A percentile compares a stretch with the other conserved stretches of the same genome.
phyloP scores from a whole-genome alignment of 1,140 invertebrate genomes.

The Lethocerus indicus region DNA sequence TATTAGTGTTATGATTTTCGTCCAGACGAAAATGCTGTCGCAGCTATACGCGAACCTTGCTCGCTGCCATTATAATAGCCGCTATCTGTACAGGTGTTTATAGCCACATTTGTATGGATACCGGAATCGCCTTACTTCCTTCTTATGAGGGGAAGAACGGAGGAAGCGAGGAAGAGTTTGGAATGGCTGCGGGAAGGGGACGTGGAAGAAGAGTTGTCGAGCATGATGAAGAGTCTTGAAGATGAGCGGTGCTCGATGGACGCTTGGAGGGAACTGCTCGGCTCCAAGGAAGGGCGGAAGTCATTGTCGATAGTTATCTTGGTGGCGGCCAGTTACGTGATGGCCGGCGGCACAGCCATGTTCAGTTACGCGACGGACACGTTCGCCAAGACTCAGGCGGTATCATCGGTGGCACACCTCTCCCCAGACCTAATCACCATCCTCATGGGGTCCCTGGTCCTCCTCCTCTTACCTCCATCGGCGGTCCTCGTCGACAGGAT shows the following conservation, averaged over 20 bases:
- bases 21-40: no score
- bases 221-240: no score
- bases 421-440: conserved; percentile 16
- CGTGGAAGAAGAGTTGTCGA: conserved; percentile 2
- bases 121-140: conserved; percentile 69
- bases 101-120: background rate
- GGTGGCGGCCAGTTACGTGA: conserved; percentile 10
- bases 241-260: no score
- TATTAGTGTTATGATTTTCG: no score
- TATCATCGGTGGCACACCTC: no score
- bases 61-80: no score
- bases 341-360: conserved; percentile 15
- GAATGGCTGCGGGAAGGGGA: conserved; percentile 24
- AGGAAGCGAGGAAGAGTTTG: conserved; percentile 43
- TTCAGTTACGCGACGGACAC: conserved; percentile 16
- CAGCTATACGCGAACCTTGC: no score
- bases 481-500: conserved; percentile 28
- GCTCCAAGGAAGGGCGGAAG: conserved; percentile 6
- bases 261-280: conserved; percentile 12
- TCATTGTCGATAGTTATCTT: conserved; percentile 15
- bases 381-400: conserved; percentile 11
- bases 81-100: no score
- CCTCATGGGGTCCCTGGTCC: conserved; percentile 15
- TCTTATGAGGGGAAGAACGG: conserved; percentile 35
- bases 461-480: conserved; percentile 25